These are phyloP conservation scores for Protophormia terraenovae DNA, from an alignment of 2,888 invertebrate genomes.

Conservation along the genomic window DNA sequence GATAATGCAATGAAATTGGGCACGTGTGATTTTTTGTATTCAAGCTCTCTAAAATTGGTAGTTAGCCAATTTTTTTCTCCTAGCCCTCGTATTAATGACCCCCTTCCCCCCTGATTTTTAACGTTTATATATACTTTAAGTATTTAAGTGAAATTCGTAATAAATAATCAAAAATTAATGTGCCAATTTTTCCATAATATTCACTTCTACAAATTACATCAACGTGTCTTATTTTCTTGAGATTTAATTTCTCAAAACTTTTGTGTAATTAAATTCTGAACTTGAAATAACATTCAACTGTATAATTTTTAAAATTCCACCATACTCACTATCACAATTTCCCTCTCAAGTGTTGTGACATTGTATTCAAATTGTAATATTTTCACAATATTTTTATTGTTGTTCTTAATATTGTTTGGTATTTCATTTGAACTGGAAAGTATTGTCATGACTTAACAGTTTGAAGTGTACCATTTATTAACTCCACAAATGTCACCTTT, in stretches of 20 bases:
- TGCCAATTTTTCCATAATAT: too few species aligned
- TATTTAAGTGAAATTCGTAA: too few species aligned
- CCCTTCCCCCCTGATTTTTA: too few species aligned
- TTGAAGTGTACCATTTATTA: constrained; percentile 22
- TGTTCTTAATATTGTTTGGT: neutral
- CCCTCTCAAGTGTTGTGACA: neutral
- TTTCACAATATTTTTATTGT: neutral
- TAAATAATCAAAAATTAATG: too few species aligned
- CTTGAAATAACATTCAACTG: neutral
- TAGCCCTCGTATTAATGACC: too few species aligned
- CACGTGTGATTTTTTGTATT: too few species aligned
- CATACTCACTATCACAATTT: neutral
- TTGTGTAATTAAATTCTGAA: neutral
- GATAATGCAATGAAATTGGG: too few species aligned
- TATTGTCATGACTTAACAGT: constrained; percentile 28
- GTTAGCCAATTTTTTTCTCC: too few species aligned
- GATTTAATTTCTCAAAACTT: neutral
- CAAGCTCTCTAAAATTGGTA: too few species aligned
- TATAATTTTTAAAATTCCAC: neutral
- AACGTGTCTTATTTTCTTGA: too few species aligned
- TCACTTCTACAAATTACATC: too few species aligned
- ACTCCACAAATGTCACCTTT: constrained; percentile 19
- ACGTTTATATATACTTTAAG: too few species aligned
- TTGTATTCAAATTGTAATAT: neutral
- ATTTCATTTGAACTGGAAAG: neutral